Evolutionary conservation across 2,888 invertebrate species (phyloP), one percentile per base, ranked within the genome.

Genomic region (Ptilodon capucinus): DNA sequence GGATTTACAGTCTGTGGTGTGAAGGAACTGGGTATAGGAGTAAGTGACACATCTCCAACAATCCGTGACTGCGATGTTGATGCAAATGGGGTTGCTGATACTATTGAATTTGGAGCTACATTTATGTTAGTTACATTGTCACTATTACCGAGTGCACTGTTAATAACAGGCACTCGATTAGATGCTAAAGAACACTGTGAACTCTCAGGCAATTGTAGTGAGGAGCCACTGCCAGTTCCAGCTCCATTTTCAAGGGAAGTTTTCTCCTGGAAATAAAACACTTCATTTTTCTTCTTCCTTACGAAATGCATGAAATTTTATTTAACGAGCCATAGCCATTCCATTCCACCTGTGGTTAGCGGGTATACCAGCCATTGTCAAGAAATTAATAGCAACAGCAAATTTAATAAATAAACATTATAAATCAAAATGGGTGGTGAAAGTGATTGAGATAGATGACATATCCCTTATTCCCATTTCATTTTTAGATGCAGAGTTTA

Each of bases 1-100:
- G 93, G 92, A 66, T 93, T 93, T 4, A 79, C 74, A 30, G 70
- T 57, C 54, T 85, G 78, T 36, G 89, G 87, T 39, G 89, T 88
- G 46, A 80, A 81, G 2, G 81, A 64, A 46, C 81, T 76, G 50
- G 89, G 81, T 16, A 87, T 85, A 4, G 91, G 91, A 28, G 91
- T 91, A 6, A 88, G 69, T 8, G 82, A 72, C 6, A 91, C 81
- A 42, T 91, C 91, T 13, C 87, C 89, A 56, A 48, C 58, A 45
- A 83, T 72, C 18, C 69, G 68, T 17, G 69, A 53, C 18, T 74
- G 74, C 7, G 72, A 51, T 38, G 56, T 57, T 25, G 54, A 39
- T 23, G 50, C 23, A 28, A 47, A 42, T 39, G 64, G 71, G 36
- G 69, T 68, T 21, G 53, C 51, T 18, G 46, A 14, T 41, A 46